phyloP scores from a whole-genome alignment of 2,797 vertebrate genomes.

The Platalea minor region DNA sequence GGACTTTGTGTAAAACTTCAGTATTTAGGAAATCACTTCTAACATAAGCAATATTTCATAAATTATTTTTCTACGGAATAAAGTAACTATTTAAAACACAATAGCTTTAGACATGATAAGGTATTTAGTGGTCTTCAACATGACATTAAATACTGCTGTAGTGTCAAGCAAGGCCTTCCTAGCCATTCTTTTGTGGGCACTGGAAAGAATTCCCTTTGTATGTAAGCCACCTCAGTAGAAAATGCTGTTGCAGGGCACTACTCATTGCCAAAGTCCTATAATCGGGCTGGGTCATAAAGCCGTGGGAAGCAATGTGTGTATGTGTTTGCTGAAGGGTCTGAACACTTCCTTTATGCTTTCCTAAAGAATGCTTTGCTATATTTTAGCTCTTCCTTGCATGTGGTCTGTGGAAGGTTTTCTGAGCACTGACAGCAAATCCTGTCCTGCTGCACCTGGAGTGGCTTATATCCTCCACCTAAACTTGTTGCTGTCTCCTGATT shows the following conservation, averaged over 20 bases:
- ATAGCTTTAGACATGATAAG: background rate
- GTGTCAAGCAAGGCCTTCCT: background rate
- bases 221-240: background rate
- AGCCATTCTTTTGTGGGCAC: background rate
- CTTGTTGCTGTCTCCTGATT: background rate
- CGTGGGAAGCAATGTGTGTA: background rate
- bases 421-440: background rate
- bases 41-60: constrained; percentile 33
- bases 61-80: background rate
- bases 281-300: background rate
- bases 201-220: background rate
- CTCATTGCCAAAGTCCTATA: background rate
- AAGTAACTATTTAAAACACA: background rate
- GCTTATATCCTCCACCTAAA: background rate
- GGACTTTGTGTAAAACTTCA: constrained; percentile 37
- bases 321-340: background rate
- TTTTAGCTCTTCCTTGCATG: background rate
- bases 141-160: background rate
- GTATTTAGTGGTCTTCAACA: background rate
- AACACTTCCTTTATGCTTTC: background rate
- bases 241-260: background rate
- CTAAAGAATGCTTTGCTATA: background rate
- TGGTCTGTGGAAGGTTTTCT: background rate
- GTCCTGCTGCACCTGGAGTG: background rate
- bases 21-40: constrained; percentile 48